phyloP scores from a whole-genome alignment of 2,797 vertebrate species.

The Dryobates pubescens region DNA sequence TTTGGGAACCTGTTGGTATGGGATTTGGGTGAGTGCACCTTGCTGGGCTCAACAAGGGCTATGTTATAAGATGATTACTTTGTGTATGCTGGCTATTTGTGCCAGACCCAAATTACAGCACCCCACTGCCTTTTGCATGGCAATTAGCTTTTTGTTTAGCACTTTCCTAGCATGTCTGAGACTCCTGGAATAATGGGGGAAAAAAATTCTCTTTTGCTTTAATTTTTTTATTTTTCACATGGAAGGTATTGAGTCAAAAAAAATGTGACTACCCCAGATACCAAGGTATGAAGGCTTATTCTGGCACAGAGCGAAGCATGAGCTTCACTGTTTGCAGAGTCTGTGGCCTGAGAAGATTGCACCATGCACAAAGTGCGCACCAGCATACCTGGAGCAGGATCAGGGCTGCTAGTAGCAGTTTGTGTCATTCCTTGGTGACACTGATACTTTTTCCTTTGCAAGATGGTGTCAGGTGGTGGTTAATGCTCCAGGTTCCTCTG shows the following conservation, averaged over 20 bases:
- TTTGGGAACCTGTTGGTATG: not conserved
- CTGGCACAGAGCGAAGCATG: not conserved
- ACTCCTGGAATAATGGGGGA: not conserved
- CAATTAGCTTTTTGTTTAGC: not conserved
- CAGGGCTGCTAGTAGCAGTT: not conserved
- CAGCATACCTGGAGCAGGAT: not conserved
- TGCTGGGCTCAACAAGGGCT: not conserved
- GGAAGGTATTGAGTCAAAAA: not conserved
- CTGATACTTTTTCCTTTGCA: not conserved
- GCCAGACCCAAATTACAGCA: not conserved
- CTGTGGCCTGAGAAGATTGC: fast-evolving
- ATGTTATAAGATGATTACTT: not conserved
- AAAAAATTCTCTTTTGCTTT: not conserved
- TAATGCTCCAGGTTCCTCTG: not conserved
- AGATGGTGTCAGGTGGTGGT: not conserved
- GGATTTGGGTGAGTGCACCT: not conserved
- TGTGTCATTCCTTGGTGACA: fast-evolving
- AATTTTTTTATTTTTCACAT: not conserved
- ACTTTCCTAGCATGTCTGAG: not conserved
- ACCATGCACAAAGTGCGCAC: not conserved
- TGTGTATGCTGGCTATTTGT: fast-evolving
- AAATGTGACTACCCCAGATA: not conserved
- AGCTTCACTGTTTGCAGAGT: not conserved
- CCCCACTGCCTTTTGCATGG: not conserved
- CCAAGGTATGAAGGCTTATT: not conserved